Evolutionary conservation across 2,797 vertebrate species (phyloP).

Genomic region (Periparus ater): DNA sequence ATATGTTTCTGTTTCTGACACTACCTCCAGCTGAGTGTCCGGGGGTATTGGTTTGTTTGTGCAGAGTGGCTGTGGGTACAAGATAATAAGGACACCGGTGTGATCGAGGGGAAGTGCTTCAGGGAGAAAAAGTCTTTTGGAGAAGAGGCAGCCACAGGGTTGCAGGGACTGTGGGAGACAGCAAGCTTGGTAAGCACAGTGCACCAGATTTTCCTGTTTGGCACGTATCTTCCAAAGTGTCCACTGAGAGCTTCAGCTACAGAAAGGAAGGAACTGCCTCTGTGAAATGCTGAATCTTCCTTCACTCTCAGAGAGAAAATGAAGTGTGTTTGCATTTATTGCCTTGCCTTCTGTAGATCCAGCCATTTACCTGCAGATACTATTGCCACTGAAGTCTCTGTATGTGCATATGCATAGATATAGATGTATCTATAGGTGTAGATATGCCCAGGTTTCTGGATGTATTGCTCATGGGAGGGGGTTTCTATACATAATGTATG

Average conservation of each 20-base stretch:
- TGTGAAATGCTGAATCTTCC: not conserved
- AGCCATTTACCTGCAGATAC: not conserved
- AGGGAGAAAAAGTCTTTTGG: not conserved
- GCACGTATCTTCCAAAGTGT: not conserved
- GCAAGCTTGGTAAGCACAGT: not conserved
- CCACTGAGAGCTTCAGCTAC: not conserved
- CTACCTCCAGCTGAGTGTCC: not conserved
- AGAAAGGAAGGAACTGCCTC: not conserved
- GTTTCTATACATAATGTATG: not conserved
- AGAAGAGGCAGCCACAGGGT: not conserved
- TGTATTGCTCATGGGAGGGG: not conserved
- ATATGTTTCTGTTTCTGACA: not conserved
- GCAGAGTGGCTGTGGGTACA: not conserved
- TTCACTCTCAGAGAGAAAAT: not conserved
- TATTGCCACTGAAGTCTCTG: not conserved
- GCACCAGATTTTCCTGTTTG: accelerated
- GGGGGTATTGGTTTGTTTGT: not conserved
- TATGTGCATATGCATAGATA: not conserved
- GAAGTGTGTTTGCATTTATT: not conserved
- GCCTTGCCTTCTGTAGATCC: not conserved
- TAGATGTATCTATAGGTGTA: no score
- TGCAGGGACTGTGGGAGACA: accelerated
- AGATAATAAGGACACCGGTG: not conserved
- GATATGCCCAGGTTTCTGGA: not conserved
- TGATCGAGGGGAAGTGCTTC: not conserved